Conservation (phyloP, 2,113 vertebrate species). For the Oreochromis tanganicae region DNA sequence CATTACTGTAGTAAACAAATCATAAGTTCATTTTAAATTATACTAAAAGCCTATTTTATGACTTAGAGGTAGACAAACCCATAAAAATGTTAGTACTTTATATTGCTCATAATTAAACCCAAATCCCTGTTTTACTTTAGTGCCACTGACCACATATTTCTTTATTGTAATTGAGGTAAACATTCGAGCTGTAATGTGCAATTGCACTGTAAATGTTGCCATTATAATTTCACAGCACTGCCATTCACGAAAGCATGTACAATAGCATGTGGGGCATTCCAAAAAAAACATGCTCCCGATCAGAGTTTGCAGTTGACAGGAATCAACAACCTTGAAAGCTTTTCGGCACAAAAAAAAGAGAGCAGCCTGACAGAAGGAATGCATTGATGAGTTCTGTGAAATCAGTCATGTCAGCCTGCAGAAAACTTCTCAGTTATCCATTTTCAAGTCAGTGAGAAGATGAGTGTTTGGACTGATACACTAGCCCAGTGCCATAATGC, state of each 20-base stretch:
- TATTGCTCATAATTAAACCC: not conserved
- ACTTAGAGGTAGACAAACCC: not conserved
- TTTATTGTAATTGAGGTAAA: not conserved
- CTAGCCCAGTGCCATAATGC: not conserved
- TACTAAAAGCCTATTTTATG: not conserved
- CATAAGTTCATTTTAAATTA: not conserved
- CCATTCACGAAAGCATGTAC: not conserved
- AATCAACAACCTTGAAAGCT: not conserved
- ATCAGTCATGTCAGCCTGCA: not conserved
- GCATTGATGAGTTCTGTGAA: not conserved
- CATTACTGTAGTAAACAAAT: not conserved
- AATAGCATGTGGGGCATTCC: not conserved
- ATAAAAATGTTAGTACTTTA: not conserved
- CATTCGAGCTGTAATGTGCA: not conserved
- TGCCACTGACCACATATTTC: not conserved
- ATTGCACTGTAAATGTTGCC: not conserved
- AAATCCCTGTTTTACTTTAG: not conserved
- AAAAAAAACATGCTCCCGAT: not conserved
- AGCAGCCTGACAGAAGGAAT: not conserved
- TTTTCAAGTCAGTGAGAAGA: not conserved
- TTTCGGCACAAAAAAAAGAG: not conserved
- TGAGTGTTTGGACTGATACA: not conserved
- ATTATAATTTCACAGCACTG: not conserved
- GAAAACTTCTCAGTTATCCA: constrained; percentile 8
- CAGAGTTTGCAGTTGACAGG: not conserved